A percentile compares a stretch with the other conserved stretches of the same genome.
Conservation (phyloP, 2,888 invertebrate species). For the Drosophila emarginata region DNA sequence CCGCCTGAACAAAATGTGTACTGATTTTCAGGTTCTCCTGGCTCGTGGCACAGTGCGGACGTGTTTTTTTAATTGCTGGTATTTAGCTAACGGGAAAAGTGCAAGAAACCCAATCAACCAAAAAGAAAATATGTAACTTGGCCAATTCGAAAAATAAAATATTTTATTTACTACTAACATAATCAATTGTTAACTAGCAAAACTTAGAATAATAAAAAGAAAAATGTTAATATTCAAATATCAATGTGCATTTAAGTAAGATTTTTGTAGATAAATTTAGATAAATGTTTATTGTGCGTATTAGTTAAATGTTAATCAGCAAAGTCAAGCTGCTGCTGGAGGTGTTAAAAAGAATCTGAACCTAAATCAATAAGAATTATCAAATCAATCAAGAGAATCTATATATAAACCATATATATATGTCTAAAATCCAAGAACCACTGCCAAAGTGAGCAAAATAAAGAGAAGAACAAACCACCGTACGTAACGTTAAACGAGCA, state of each 20-base stretch:
- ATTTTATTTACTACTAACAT: constrained; percentile 6
- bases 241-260: constrained; percentile 9
- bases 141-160: constrained; percentile 38
- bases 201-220: constrained; percentile 34
- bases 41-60: constrained; percentile 75
- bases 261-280: constrained; percentile 2
- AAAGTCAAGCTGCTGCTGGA: neutral
- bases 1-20: constrained; percentile 54
- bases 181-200: constrained; percentile 23
- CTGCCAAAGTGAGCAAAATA: neutral
- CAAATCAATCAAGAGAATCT: constrained; percentile 9
- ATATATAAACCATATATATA: neutral
- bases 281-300: constrained; percentile 9
- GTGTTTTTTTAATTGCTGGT: constrained; percentile 55
- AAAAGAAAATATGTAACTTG: constrained; percentile 31
- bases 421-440: neutral
- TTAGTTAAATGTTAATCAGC: constrained; percentile 10
- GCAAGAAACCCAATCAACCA: constrained; percentile 43
- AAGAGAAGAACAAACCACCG: constrained; percentile 1
- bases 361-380: constrained; percentile 35
- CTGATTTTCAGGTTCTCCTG: constrained; percentile 79
- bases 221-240: constrained; percentile 12
- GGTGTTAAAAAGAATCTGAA: constrained; percentile 45
- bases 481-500: constrained; percentile 28
- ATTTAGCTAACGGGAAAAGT: constrained; percentile 41